Percentiles rank a stretch among this genome's conserved stretches.
Conservation (phyloP, 2,113 vertebrate species). For the Grammomys surdaster region DNA sequence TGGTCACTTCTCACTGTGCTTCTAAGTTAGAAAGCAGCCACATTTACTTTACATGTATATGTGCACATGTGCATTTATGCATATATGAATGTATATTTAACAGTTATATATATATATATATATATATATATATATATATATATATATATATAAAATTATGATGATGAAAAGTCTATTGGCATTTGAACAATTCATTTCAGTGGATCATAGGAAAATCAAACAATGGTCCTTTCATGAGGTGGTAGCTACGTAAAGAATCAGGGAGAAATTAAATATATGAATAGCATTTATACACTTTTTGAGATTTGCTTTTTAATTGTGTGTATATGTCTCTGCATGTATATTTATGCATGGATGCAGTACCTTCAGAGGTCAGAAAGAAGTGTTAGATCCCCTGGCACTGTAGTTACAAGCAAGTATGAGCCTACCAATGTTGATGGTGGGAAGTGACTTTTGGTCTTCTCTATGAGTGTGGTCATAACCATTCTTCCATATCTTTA, state of each 20-base stretch:
- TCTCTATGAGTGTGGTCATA: not conserved
- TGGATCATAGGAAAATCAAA: not conserved
- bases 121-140: too few species aligned
- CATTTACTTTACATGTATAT: too few species aligned
- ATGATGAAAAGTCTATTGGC: not conserved
- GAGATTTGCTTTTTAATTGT: not conserved
- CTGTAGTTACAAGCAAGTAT: not conserved
- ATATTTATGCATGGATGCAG: not conserved
- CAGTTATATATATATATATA: too few species aligned
- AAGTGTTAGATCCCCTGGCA: not conserved
- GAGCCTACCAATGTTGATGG: too few species aligned
- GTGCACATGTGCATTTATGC: too few species aligned
- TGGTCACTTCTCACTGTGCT: too few species aligned
- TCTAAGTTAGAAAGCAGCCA: too few species aligned
- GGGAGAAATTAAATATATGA: not conserved
- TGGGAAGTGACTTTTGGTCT: not conserved
- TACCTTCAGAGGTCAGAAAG: not conserved
- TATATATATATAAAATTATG: too few species aligned
- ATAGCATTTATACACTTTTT: not conserved
- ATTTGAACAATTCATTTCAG: not conserved
- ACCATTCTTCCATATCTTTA: not conserved
- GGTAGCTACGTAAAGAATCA: not conserved
- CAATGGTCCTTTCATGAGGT: rapidly evolving
- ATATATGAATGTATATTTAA: too few species aligned
- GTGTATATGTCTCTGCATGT: not conserved